phyloP scores from a whole-genome alignment of 1,140 invertebrate species.

The Pristionchus pacificus region DNA sequence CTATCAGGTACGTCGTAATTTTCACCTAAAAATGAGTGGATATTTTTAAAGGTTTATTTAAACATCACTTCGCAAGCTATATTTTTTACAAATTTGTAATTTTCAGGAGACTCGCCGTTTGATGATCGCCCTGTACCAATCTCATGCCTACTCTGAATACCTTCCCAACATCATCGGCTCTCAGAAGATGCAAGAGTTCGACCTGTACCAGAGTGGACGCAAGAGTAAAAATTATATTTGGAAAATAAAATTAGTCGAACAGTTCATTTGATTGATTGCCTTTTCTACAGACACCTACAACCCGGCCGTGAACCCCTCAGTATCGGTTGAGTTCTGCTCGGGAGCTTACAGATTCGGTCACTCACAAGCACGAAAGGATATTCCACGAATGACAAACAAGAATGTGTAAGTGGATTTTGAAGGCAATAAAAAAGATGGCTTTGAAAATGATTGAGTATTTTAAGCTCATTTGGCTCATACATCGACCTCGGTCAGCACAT shows the following conservation, averaged over 20 bases:
- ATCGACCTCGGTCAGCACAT: constrained; percentile 26
- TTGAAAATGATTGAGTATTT: not conserved
- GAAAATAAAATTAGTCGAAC: no score
- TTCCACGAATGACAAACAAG: constrained; percentile 10
- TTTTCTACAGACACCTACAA: constrained; percentile 13
- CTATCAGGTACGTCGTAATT: constrained; percentile 23
- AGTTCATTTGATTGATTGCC: no score
- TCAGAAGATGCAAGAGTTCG: constrained; percentile 19
- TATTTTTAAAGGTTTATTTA: not conserved
- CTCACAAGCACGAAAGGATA: constrained; percentile 21
- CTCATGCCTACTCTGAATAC: constrained; percentile 25
- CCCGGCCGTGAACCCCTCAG: constrained; percentile 9
- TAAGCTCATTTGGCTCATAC: not conserved
- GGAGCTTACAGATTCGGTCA: constrained; percentile 33
- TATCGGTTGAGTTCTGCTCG: constrained; percentile 24
- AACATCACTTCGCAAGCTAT: not conserved
- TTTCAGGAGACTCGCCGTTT: not conserved
- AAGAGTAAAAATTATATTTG: no score
- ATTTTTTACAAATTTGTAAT: no score
- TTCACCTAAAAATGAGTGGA: constrained; percentile 19
- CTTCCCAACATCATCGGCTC: constrained; percentile 22
- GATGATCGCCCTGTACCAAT: constrained; percentile 23
- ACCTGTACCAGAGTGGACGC: constrained; percentile 5
- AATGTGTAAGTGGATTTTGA: not conserved
- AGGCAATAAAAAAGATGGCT: not conserved